phyloP scores from a whole-genome alignment of 2,888 invertebrate species.

The Epinotia ramella region DNA sequence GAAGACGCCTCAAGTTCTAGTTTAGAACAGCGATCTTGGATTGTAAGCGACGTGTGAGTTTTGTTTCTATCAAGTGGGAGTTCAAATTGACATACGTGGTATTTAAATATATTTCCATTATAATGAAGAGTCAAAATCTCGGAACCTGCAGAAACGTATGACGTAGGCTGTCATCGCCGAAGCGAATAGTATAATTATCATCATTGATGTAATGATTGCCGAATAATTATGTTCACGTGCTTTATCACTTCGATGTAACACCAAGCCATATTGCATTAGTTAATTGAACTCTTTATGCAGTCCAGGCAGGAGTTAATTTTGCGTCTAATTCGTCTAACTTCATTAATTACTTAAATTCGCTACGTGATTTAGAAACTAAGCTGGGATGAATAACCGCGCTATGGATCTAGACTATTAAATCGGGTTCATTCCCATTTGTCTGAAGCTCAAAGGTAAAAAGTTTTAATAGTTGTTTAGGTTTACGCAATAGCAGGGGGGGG shows the following conservation, averaged over 20 bases:
- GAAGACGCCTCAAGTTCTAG: slow-evolving; percentile 16
- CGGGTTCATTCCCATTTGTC: not conserved
- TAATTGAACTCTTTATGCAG: slow-evolving; percentile 17
- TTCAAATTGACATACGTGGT: not conserved
- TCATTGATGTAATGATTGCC: not conserved
- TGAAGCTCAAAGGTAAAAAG: too few relatives aligned
- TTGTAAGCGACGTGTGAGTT: slow-evolving; percentile 2
- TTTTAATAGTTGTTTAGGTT: too few relatives aligned
- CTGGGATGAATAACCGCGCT: slow-evolving; percentile 12
- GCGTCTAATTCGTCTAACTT: slow-evolving; percentile 20
- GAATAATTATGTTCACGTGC: not conserved
- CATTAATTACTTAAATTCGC: slow-evolving; percentile 24
- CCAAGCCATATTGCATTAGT: not conserved
- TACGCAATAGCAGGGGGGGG: too few relatives aligned
- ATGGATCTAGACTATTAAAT: not conserved
- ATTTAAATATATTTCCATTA: not conserved
- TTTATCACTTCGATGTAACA: not conserved
- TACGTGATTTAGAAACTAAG: not conserved
- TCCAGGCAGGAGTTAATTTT: slow-evolving; percentile 20
- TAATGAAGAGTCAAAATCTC: not conserved
- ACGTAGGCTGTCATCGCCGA: too few relatives aligned
- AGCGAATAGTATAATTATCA: not conserved
- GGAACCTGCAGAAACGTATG: too few relatives aligned
- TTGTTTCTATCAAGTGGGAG: not conserved
- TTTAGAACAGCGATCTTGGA: slow-evolving; percentile 6